Conservation (phyloP, 2,888 invertebrate genomes). For the Cepaea hortensis region DNA sequence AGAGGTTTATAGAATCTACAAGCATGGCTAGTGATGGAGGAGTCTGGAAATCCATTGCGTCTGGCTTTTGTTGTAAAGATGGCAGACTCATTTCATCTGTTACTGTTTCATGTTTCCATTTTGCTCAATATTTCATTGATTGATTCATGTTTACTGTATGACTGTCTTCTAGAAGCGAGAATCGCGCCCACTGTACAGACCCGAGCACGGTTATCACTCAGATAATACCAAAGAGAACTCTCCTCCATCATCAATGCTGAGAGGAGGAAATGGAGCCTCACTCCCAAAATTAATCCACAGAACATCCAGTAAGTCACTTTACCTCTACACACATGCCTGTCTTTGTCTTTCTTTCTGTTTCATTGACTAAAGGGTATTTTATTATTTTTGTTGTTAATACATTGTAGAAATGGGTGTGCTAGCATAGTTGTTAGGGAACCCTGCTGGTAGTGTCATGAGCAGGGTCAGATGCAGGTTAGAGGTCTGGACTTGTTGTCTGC, state of each 20-base stretch:
- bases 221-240: conserved; percentile 65
- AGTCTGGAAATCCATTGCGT: too few species aligned
- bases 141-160: neutral
- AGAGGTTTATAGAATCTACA: too few species aligned
- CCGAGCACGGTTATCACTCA: conserved; percentile 48
- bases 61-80: too few species aligned
- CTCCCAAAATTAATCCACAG: conserved; percentile 50
- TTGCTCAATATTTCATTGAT: neutral
- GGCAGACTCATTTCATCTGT: too few species aligned
- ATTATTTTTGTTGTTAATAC: too few species aligned
- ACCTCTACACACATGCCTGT: neutral
- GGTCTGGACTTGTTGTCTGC: too few species aligned
- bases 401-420: too few species aligned
- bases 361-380: too few species aligned
- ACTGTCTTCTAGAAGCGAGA: conserved; percentile 55
- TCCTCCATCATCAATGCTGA: conserved; percentile 56
- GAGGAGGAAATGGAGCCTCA: neutral
- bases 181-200: conserved; percentile 55
- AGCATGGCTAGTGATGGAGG: too few species aligned
- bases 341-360: conserved; percentile 10
- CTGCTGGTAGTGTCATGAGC: too few species aligned
- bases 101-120: neutral
- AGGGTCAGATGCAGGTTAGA: too few species aligned
- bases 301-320: conserved; percentile 57
- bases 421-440: too few species aligned